phyloP scores from a whole-genome alignment of 2,797 vertebrate genomes.

The Anas bernieri region DNA sequence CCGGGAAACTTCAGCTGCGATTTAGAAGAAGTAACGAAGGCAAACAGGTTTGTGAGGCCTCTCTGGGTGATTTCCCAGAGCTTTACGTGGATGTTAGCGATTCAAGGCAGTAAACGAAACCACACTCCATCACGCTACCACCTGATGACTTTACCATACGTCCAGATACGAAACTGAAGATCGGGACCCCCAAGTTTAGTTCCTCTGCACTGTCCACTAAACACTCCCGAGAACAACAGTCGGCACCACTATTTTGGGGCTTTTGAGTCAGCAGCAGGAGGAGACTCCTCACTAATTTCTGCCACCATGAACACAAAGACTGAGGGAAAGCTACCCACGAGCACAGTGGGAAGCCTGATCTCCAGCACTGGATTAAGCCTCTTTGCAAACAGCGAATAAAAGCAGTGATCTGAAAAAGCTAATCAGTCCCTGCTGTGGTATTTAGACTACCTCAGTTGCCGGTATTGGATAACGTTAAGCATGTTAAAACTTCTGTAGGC shows the following conservation, averaged over 20 bases:
- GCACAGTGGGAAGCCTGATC: slow-evolving; percentile 77
- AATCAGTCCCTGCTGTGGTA: slow-evolving; percentile 84
- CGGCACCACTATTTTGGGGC: slow-evolving; percentile 45
- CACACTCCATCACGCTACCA: background rate
- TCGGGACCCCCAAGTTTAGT: background rate
- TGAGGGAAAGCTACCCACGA: slow-evolving; percentile 71
- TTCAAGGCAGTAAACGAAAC: background rate
- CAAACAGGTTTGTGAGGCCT: background rate
- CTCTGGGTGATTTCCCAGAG: background rate
- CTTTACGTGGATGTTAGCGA: background rate
- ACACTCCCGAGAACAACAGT: slow-evolving; percentile 15
- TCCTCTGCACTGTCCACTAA: background rate
- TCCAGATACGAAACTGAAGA: background rate
- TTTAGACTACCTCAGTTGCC: slow-evolving; percentile 76
- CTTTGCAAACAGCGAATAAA: slow-evolving; percentile 82
- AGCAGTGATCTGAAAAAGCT: slow-evolving; percentile 83
- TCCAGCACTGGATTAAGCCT: slow-evolving; percentile 81
- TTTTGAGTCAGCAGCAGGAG: slow-evolving; percentile 57
- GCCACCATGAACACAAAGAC: slow-evolving; percentile 72
- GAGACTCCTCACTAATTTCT: slow-evolving; percentile 73
- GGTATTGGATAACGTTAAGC: slow-evolving; percentile 79
- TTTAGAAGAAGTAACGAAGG: background rate
- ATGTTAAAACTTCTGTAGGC: slow-evolving; percentile 81
- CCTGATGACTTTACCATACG: background rate
- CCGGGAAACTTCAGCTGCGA: background rate